phyloP scores from a whole-genome alignment of 1,140 invertebrate genomes.

The Hycleus phaleratus region DNA sequence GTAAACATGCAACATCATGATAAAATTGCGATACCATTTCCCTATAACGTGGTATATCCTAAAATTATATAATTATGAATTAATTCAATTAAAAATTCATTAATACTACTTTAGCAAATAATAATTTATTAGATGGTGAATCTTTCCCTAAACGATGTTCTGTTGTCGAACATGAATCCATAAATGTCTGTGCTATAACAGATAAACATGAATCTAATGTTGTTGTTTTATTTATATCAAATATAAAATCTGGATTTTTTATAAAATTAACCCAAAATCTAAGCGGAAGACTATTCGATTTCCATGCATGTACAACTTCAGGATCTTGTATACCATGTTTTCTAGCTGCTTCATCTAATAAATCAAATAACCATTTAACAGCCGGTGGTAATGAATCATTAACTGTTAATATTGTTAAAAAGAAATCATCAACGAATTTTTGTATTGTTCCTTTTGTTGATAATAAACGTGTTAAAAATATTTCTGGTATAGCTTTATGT shows the following conservation, averaged over 20 bases:
- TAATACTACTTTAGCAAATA: conserved; percentile 73
- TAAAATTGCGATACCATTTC: conserved; percentile 86
- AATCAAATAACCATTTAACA: conserved; percentile 93
- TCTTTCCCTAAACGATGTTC: conserved; percentile 88
- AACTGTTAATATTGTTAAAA: conserved; percentile 79
- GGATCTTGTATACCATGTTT: conserved; percentile 76
- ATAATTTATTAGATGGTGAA: conserved; percentile 88
- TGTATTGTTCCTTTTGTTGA: conserved; percentile 94
- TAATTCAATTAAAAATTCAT: background rate
- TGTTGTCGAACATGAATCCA: conserved; percentile 87
- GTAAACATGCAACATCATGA: conserved; percentile 71
- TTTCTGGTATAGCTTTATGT: conserved; percentile 91
- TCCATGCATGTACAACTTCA: conserved; percentile 93
- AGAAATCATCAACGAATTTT: conserved; percentile 94
- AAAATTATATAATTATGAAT: conserved; percentile 12
- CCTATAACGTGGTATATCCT: conserved; percentile 81
- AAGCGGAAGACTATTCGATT: conserved; percentile 87
- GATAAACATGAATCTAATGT: conserved; percentile 88
- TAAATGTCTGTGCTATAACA: conserved; percentile 93
- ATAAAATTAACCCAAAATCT: conserved; percentile 97
- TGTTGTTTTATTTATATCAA: conserved; percentile 89
- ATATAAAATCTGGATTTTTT: conserved; percentile 95
- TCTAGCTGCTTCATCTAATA: conserved; percentile 83
- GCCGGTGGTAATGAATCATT: conserved; percentile 85
- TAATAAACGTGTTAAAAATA: conserved; percentile 84